Evolutionary conservation across 2,888 invertebrate genomes (phyloP), one percentile per base, ranked within the genome.

Genomic region (Diadegma fenestrale): DNA sequence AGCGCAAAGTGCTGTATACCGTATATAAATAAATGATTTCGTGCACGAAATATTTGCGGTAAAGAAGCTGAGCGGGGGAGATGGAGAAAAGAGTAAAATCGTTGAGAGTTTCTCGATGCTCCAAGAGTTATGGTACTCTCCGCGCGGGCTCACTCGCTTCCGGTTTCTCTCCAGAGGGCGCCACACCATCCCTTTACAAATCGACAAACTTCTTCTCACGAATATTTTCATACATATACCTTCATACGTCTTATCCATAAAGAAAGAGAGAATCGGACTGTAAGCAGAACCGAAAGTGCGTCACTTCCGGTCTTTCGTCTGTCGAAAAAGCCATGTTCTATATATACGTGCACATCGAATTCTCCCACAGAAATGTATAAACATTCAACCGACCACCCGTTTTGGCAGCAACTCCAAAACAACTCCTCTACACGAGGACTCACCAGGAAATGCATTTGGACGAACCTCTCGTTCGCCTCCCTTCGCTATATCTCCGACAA

Each of bases 251-350:
- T 26, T 22, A 43, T 58, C 33, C 6, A 61, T 61, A 66, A 22
- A 33, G 45, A 19, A 63, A 54, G 26, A 43, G 41, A 61, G 26
- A 77, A 73, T n/a, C 19, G 14, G 78, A 54, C 76, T 30, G 12
- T 19, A 37, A 58, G 71, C 68, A 73, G 63, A 63, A 81, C 75
- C 48, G 80, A 73, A 79, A 87, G 82, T 85, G 82, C 86, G 86
- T 87, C 86, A 87, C 88, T 86, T 88, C 88, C 88, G 88, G 82
- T 82, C 69, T 85, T 86, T 77, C 87, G 85, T 87, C 86, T 78
- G 72, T 45, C 71, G 84, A 84, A 82, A 78, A 63, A 83, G 79
- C 75, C 58, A 10, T 69, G 68, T 72, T 45, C 48, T 19, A 19
- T 33, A n/a, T 64, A 45, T 19, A 61, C 63, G 2, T 33, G 8